Base-by-base conservation (phyloP, 2,888 invertebrate species). In the Tyria jacobaeae region DNA sequence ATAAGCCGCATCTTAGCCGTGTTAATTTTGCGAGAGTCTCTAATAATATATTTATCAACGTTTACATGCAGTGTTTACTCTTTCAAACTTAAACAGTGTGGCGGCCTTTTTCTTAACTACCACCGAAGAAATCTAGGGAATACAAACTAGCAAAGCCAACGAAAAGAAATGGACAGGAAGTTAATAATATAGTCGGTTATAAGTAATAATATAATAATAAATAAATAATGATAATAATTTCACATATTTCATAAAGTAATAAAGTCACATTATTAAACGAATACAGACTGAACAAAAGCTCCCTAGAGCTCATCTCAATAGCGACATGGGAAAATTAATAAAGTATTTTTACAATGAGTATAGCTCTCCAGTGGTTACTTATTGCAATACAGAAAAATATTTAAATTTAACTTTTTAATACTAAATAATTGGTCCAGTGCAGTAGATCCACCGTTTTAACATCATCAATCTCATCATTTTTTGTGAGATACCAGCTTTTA, bases 11-110 rank as follows among this genome's bases (percentile, higher is more conserved):
- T 76, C 79, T 79, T 78, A 68, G 57, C 74, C 48, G 60, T 83
- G 83, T 84, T 84, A 84, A 88, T 88, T 81, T 82, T 68, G 68
- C 49, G 14, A 37, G 27, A 54, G 35, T 12, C 17, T 35, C 35
- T 52, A 25, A 52, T 59, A 25, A 44, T 12, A 47, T 37, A 9
- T 12, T 48, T 34, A 50, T 1, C 12, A n/a, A 7, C 24, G n/a
- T n/a, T n/a, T n/a, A n/a, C n/a, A n/a, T n/a, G n/a, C n/a, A n/a
- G n/a, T n/a, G n/a, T n/a, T n/a, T n/a, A n/a, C n/a, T n/a, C n/a
- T n/a, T n/a, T n/a, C n/a, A n/a, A n/a, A n/a, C n/a, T n/a, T n/a
- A n/a, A n/a, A n/a, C 6, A 1, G n/a, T 5, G n/a, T n/a, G 7
- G n/a, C n/a, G 10, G 3, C 9, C 17, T 3, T 1, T 41, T 17